Evolutionary conservation across 2,797 vertebrate genomes (phyloP).

Genomic region (Eupleurogrammus muticus): DNA sequence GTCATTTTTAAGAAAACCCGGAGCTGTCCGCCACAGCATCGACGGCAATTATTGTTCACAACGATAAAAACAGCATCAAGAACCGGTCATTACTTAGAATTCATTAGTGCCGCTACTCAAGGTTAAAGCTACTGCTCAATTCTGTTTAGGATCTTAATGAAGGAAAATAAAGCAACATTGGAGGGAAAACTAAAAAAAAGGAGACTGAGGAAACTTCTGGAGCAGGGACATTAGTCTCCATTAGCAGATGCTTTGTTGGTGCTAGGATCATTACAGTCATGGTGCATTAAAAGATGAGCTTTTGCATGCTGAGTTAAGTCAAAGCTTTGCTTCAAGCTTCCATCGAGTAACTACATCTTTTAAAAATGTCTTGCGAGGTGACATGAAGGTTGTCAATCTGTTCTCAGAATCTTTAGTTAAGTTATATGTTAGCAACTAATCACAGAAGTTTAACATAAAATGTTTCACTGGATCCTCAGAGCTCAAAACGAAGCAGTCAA

Average conservation of each 20-base stretch:
- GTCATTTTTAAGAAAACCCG: slow-evolving; percentile 7
- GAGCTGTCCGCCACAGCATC: not conserved
- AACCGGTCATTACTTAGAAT: slow-evolving; percentile 24
- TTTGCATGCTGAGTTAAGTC: too few species aligned
- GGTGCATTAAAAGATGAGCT: not conserved
- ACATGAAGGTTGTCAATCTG: too few species aligned
- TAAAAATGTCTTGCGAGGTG: too few species aligned
- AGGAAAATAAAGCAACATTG: not conserved
- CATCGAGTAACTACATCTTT: too few species aligned
- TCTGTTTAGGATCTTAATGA: slow-evolving; percentile 5
- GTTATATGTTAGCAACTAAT: too few species aligned
- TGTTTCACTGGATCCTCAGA: too few species aligned
- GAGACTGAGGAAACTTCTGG: slow-evolving; percentile 12
- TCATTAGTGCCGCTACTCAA: slow-evolving; percentile 9
- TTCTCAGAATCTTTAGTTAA: too few species aligned
- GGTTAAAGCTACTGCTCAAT: not conserved
- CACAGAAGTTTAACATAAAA: too few species aligned
- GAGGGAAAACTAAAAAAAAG: not conserved
- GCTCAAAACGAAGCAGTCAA: too few species aligned
- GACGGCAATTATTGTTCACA: slow-evolving; percentile 26
- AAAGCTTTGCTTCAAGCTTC: too few species aligned
- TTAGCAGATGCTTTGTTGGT: not conserved
- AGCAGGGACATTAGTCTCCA: slow-evolving; percentile 21
- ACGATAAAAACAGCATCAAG: slow-evolving; percentile 10
- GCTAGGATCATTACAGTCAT: slow-evolving; percentile 5